Evolutionary conservation across 2,797 vertebrate genomes (phyloP), one percentile per base, ranked within the genome.

Genomic region (Muscicapa comitata): DNA sequence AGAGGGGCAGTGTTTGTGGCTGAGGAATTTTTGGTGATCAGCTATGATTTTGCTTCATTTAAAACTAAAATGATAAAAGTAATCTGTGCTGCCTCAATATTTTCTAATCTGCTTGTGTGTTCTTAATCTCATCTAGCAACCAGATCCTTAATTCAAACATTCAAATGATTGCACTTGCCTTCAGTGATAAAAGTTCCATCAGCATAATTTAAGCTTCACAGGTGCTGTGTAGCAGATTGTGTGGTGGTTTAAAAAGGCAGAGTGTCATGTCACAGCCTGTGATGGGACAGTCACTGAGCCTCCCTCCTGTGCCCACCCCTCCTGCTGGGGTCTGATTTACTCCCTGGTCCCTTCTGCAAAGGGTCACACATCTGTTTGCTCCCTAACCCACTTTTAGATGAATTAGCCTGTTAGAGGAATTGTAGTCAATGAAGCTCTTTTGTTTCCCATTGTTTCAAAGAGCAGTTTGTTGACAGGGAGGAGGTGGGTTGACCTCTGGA

Each of bases 91-190:
- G 85, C 84, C 79, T 90, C 66, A 40, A 28, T 81, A 63, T 74
- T 95, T 93, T 66, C 94, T 96, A 87, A 97, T 94, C 86, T 84
- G 96, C 95, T 94, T 95, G 92, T 91, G 93, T 95, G 79, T 90
- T 91, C 70, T 33, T 95, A 90, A 94, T 97, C 85, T 79, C 68
- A 53, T 66, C 40, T 48, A 51, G 82, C 87, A 68, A 63, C 50
- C 72, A 85, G 37, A 75, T 91, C 67, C 65, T 65, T 50, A 55
- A 25, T 54, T 45, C 19, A 63, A 74, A 26, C 11, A 26, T 88
- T 70, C 75, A 47, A 86, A 58, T 86, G 31, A 86, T 58, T 80
- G 43, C 73, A 72, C 24, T 89, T 80, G 70, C 66, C 62, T 40
- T 58, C 51, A 58, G 48, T n/a, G 48, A 50, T 78, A 72, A 86